phyloP scores from a whole-genome alignment of 2,113 vertebrate genomes.

The Seriola quinqueradiata region DNA sequence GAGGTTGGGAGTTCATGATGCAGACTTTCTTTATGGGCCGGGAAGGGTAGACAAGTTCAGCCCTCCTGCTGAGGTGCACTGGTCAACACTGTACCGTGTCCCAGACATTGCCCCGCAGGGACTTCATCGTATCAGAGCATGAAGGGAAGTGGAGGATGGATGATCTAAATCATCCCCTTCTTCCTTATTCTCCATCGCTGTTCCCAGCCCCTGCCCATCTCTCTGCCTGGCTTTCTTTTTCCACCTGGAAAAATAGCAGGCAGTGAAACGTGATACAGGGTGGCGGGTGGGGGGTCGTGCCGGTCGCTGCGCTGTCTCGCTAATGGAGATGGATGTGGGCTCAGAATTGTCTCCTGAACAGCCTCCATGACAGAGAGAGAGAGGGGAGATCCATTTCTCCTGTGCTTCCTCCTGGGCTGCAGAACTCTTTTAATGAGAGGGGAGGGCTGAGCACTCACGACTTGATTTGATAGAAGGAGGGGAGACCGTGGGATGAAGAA shows the following conservation, averaged over 20 bases:
- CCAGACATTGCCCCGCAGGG: conserved; percentile 43
- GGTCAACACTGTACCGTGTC: neutral
- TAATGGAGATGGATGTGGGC: conserved; percentile 86
- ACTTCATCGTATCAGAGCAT: conserved; percentile 58
- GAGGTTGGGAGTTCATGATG: conserved; percentile 18
- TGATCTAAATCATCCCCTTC: conserved; percentile 67
- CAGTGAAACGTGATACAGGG: conserved; percentile 78
- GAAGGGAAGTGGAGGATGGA: conserved; percentile 69
- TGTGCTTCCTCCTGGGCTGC: conserved; percentile 61
- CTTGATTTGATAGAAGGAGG: conserved; percentile 51
- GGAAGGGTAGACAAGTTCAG: conserved; percentile 38
- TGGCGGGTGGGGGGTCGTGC: conserved; percentile 41
- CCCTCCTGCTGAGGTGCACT: conserved; percentile 40
- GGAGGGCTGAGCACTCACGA: conserved; percentile 52
- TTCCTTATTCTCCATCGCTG: conserved; percentile 29
- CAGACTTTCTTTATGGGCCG: conserved; percentile 46
- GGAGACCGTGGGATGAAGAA: conserved; percentile 26
- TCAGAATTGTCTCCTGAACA: conserved; percentile 77
- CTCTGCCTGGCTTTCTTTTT: conserved; percentile 38
- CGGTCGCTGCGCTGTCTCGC: conserved; percentile 68
- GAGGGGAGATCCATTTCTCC: conserved; percentile 66
- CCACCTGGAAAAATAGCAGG: conserved; percentile 82
- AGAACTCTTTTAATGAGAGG: conserved; percentile 70
- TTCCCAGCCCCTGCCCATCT: conserved; percentile 40
- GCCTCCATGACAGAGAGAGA: conserved; percentile 52